Evolutionary conservation across 2,888 invertebrate species (phyloP), one percentile per base, ranked within the genome.

Genomic region (Spodoptera exigua): DNA sequence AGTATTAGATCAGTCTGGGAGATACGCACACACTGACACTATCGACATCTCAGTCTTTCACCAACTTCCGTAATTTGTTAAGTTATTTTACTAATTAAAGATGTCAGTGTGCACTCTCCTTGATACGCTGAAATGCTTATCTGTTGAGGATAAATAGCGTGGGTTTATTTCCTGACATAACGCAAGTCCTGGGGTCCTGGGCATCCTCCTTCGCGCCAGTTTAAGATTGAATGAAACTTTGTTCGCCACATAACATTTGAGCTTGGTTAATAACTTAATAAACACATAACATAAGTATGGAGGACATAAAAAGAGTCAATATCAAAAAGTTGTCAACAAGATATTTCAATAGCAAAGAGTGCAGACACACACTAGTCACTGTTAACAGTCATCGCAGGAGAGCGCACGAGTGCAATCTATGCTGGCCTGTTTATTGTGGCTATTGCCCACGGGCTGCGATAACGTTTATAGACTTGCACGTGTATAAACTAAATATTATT

Each of bases 1-100:
- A 44, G 32, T 55, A 66, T 66, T 14, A 40, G 72, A 72, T 71
- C 18, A 49, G 41, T 49, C 61, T 44, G 61, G 14, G 16, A 52
- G 68, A 68, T 59, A 63, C 2, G 17, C 40, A 13, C 39, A 18
- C 40, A 63, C 41, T 11, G 2, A 27, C 27, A 27, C 27, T 27
- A 27, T 27, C 27, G 1, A 7, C 27, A 27, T 27, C 27, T 5
- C 27, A 27, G 27, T 27, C 27, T 27, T 27, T 27, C 27, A 27
- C 27, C 48, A 17, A 39, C 39, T 68, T 59, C 14, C 47, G 27
- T 67, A 48, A 44, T 44, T 48, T 67, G 35, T 39, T 40, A 18
- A 35, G 44, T 47, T 59, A 43, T 48, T 35, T 1, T 10, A 9
- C 35, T 48, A 39, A 67, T 61, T 37, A 34, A 39, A 62, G 7